Conservation (phyloP, 2,888 invertebrate species). For the Acleris literana region DNA sequence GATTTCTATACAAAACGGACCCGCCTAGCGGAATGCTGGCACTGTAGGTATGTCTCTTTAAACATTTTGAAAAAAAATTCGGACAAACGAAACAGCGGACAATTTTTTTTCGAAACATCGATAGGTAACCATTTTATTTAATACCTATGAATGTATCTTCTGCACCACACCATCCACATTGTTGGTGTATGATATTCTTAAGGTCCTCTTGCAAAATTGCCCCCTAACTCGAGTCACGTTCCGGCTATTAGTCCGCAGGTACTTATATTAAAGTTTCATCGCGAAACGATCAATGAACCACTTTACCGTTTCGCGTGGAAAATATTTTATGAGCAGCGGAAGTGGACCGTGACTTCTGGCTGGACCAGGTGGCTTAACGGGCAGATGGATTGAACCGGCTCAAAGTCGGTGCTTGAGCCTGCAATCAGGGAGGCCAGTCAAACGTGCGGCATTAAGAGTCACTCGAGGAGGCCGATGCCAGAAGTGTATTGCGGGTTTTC, state of each 20-base stretch:
- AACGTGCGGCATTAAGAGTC: slow-evolving; percentile 48
- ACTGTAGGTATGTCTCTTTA: too few species aligned
- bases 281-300: slow-evolving; percentile 73
- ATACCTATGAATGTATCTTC: too few species aligned
- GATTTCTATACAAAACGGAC: too few species aligned
- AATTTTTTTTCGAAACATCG: too few species aligned
- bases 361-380: slow-evolving; percentile 43
- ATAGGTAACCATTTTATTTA: too few species aligned
- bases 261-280: slow-evolving; percentile 79
- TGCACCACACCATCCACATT: slow-evolving; percentile 56
- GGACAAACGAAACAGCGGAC: too few species aligned
- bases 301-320: slow-evolving; percentile 61
- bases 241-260: slow-evolving; percentile 72
- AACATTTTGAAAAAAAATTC: background rate
- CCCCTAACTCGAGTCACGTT: slow-evolving; percentile 76
- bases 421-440: slow-evolving; percentile 56
- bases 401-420: slow-evolving; percentile 42
- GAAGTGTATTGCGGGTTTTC: slow-evolving; percentile 42
- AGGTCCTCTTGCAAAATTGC: slow-evolving; percentile 68
- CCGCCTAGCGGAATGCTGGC: too few species aligned
- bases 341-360: slow-evolving; percentile 51
- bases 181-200: slow-evolving; percentile 76
- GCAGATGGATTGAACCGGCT: slow-evolving; percentile 34
- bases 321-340: slow-evolving; percentile 64
- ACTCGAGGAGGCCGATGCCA: slow-evolving; percentile 47